phyloP scores from a whole-genome alignment of 1,140 invertebrate genomes.

The Halesus radiatus region DNA sequence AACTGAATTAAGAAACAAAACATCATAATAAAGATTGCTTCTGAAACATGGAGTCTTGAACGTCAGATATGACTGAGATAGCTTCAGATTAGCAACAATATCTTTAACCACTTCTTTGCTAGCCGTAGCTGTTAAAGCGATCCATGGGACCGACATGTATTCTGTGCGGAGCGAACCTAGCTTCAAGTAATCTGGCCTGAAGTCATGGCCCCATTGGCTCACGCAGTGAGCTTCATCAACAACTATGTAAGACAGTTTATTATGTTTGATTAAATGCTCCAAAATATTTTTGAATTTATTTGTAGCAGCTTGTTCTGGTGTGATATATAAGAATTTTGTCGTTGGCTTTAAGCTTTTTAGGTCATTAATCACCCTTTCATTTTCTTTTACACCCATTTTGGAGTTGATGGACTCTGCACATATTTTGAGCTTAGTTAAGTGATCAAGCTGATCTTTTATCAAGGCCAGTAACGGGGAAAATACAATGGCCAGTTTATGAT shows the following conservation, averaged over 20 bases:
- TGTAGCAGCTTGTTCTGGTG: conserved; percentile 91
- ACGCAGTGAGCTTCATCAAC: conserved; percentile 99
- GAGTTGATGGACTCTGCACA: conserved; percentile 90
- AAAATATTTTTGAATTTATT: conserved; percentile 79
- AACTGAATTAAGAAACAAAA: conserved; percentile 86
- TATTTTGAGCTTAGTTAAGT: conserved; percentile 78
- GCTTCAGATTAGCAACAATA: conserved; percentile 75
- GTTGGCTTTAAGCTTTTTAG: conserved; percentile 77
- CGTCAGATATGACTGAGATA: conserved; percentile 73
- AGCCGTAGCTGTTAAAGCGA: conserved; percentile 97
- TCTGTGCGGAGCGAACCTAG: conserved; percentile 80
- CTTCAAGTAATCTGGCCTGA: conserved; percentile 94
- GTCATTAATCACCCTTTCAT: conserved; percentile 82
- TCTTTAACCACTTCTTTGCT: conserved; percentile 82
- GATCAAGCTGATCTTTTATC: conserved; percentile 87
- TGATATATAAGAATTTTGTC: conserved; percentile 91
- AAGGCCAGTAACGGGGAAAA: conserved; percentile 93
- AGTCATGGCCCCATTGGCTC: conserved; percentile 98
- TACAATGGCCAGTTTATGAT: conserved; percentile 85
- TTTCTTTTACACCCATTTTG: conserved; percentile 81
- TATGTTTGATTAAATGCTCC: conserved; percentile 74
- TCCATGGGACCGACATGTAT: conserved; percentile 81
- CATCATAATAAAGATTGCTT: conserved; percentile 87
- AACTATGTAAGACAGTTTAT: conserved; percentile 84
- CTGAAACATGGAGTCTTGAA: conserved; percentile 85